A percentile compares a stretch with the other conserved stretches of the same genome.
These are phyloP conservation scores for Hepsetus odoe DNA, from an alignment of 2,113 vertebrate genomes.

Conservation along the genomic window DNA sequence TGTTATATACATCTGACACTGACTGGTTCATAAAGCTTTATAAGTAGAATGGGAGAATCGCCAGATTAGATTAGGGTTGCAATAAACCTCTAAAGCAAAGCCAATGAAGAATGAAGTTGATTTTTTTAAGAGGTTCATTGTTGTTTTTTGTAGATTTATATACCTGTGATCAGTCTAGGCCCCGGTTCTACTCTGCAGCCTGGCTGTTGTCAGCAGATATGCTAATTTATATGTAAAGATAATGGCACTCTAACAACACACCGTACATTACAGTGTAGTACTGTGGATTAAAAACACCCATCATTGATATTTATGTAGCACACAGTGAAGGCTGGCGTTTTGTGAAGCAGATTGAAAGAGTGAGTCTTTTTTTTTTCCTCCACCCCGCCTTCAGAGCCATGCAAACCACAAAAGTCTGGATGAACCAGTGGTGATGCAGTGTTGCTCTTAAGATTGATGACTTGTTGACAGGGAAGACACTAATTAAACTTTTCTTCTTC, in stretches of 20 bases:
- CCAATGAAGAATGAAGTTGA: too few relatives aligned
- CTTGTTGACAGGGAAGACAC: constrained; percentile 1
- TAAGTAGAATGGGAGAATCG: neutral
- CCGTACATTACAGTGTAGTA: neutral
- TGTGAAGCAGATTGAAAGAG: neutral
- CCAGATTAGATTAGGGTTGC: neutral
- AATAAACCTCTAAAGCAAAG: too few relatives aligned
- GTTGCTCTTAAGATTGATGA: neutral
- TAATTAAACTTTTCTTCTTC: constrained; percentile 7
- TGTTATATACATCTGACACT: too few relatives aligned
- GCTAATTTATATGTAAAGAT: too few relatives aligned
- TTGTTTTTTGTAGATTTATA: neutral
- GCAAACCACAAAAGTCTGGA: constrained; percentile 1
- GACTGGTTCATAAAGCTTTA: neutral
- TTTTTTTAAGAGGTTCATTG: too few relatives aligned
- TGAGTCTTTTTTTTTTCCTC: too few relatives aligned
- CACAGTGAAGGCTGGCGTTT: neutral
- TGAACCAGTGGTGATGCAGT: neutral
- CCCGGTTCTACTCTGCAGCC: neutral
- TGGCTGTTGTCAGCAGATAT: neutral
- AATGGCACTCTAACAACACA: too few relatives aligned
- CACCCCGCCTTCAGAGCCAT: neutral
- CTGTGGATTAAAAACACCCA: too few relatives aligned
- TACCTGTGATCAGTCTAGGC: neutral
- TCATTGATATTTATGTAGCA: neutral